A percentile compares a stretch with the other conserved stretches of the same genome.
phyloP scores from a whole-genome alignment of 2,797 vertebrate species.

The Bovichtus variegatus region DNA sequence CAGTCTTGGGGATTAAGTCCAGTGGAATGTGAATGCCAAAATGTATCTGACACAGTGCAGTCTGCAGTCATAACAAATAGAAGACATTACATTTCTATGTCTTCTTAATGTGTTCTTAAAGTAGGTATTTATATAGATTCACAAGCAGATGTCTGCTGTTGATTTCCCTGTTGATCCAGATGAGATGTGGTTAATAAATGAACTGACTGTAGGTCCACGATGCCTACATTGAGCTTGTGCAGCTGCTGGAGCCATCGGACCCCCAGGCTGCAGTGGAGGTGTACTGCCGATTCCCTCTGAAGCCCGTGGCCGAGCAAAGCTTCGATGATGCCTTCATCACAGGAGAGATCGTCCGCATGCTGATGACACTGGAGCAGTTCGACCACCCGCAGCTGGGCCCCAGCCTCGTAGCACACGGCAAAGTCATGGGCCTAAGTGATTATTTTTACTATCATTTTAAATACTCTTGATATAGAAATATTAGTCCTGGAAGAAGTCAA shows the following conservation, averaged over 20 bases:
- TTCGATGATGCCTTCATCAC: constrained; percentile 84
- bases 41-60: neutral
- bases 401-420: constrained; percentile 76
- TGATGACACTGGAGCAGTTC: constrained; percentile 78
- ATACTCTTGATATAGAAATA: neutral
- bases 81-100: neutral
- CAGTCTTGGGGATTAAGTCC: neutral
- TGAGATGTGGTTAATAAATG: neutral
- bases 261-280: constrained; percentile 78
- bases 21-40: neutral
- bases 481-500: neutral
- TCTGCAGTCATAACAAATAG: neutral
- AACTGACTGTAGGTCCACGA: constrained; percentile 73
- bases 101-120: neutral
- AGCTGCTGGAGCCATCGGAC: constrained; percentile 75
- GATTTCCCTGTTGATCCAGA: neutral
- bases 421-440: constrained; percentile 82
- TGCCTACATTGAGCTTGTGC: constrained; percentile 78
- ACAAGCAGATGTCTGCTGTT: neutral
- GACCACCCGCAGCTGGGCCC: constrained; percentile 76
- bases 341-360: constrained; percentile 79
- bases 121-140: neutral
- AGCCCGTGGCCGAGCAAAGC: constrained; percentile 70
- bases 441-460: constrained; percentile 3
- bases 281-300: constrained; percentile 81